A percentile compares a stretch with the other conserved stretches of the same genome.
These are phyloP conservation scores for Pelodiscus sinensis DNA, from an alignment of 2,113 vertebrate genomes.

Conservation along the genomic window DNA sequence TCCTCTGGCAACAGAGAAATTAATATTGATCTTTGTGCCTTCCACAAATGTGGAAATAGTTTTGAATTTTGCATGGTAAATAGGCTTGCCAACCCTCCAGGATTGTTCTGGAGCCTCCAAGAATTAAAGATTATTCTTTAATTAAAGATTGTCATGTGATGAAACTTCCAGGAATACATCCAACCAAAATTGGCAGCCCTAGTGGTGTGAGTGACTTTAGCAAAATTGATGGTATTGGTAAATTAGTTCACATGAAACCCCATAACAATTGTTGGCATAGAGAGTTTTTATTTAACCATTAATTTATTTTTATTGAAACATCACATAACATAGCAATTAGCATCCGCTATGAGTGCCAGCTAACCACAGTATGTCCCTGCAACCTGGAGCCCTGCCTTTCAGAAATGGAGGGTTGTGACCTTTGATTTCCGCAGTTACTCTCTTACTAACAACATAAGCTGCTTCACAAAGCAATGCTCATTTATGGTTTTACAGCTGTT, in stretches of 20 bases:
- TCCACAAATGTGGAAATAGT: background rate
- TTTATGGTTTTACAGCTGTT: conserved; percentile 55
- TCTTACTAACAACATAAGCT: conserved; percentile 33
- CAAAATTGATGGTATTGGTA: background rate
- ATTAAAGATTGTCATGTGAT: no score
- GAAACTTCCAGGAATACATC: no score
- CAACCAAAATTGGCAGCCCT: no score
- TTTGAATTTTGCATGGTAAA: background rate
- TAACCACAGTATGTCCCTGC: background rate
- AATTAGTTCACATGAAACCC: background rate
- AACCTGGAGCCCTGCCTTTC: background rate
- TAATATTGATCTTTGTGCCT: background rate
- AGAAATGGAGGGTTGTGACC: background rate
- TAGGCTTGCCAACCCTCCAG: no score
- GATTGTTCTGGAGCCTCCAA: no score
- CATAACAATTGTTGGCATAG: background rate
- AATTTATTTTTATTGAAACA: background rate
- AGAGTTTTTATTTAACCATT: background rate
- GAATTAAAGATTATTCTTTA: no score
- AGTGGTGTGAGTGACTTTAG: background rate
- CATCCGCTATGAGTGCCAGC: background rate
- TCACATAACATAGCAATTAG: background rate
- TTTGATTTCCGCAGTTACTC: background rate
- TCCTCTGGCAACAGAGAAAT: background rate
- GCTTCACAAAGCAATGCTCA: conserved; percentile 23